Conservation (phyloP, 2,113 vertebrate species). For the Chiloscyllium plagiosum region DNA sequence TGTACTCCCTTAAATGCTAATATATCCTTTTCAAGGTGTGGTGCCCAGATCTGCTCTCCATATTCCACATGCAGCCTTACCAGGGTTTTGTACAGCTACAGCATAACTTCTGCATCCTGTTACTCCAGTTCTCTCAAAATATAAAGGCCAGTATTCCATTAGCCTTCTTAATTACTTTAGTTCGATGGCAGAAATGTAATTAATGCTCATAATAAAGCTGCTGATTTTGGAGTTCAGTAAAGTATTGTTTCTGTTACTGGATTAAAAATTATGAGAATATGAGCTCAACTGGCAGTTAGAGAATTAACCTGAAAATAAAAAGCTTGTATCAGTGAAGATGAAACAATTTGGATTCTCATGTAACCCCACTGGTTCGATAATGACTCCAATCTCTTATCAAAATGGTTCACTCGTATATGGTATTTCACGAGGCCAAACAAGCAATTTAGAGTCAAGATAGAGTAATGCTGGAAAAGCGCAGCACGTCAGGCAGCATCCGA, state of each 20-base stretch:
- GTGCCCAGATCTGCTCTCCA: no score
- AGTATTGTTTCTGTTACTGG: not conserved
- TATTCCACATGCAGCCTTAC: no score
- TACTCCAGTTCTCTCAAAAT: no score
- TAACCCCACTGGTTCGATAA: not conserved
- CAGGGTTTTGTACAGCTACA: no score
- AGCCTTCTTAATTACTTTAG: not conserved
- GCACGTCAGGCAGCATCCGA: no score
- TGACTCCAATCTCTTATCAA: not conserved
- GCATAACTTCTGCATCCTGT: no score
- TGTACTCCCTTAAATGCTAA: no score
- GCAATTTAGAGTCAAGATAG: no score
- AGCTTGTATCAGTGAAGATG: not conserved
- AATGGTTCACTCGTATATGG: not conserved
- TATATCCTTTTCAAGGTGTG: no score
- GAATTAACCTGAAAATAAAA: not conserved
- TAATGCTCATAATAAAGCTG: not conserved
- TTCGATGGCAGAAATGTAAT: not conserved
- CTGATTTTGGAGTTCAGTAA: not conserved
- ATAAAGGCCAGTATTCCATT: no score
- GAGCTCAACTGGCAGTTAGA: not conserved
- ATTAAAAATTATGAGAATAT: not conserved
- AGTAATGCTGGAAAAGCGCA: no score
- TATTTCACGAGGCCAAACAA: not conserved
- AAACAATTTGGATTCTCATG: not conserved